Percentiles rank a stretch among this genome's conserved stretches.
These are phyloP conservation scores for Nyctereutes procyonoides DNA, from an alignment of 2,113 vertebrate genomes.

Conservation along the genomic window DNA sequence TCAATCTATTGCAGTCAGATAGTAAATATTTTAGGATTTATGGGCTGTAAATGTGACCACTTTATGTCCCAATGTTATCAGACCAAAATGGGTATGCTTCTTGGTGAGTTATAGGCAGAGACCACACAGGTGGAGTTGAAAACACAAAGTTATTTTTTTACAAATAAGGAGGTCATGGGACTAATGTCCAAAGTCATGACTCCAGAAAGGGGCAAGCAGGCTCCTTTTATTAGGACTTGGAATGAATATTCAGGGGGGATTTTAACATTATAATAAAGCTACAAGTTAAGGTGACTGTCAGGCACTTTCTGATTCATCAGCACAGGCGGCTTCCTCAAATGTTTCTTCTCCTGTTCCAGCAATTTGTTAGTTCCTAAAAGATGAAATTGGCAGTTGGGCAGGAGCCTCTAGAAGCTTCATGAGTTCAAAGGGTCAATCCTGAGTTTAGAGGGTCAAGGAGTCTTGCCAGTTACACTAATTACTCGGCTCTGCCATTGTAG, in stretches of 20 bases:
- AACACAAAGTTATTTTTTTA: background rate
- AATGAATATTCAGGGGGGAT: background rate
- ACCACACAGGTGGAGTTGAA: background rate
- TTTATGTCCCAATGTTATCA: background rate
- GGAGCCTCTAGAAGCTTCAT: background rate
- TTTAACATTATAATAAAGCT: background rate
- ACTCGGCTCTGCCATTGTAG: background rate
- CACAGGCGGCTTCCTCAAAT: background rate
- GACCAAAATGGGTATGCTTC: background rate
- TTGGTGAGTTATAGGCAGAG: background rate
- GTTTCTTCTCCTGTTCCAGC: background rate
- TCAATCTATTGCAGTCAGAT: background rate
- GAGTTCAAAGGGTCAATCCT: background rate
- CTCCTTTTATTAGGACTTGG: background rate
- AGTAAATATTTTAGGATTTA: conserved; percentile 11
- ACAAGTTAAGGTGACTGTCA: background rate
- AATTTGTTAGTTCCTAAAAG: background rate
- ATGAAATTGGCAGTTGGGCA: background rate
- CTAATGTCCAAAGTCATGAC: background rate
- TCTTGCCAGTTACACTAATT: background rate
- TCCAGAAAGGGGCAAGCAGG: background rate
- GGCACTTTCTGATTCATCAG: background rate
- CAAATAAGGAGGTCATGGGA: background rate
- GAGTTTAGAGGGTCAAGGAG: background rate
- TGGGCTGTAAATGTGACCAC: background rate